These are phyloP conservation scores for Tragopan temminckii DNA, from an alignment of 2,797 vertebrate species.

Conservation along the genomic window DNA sequence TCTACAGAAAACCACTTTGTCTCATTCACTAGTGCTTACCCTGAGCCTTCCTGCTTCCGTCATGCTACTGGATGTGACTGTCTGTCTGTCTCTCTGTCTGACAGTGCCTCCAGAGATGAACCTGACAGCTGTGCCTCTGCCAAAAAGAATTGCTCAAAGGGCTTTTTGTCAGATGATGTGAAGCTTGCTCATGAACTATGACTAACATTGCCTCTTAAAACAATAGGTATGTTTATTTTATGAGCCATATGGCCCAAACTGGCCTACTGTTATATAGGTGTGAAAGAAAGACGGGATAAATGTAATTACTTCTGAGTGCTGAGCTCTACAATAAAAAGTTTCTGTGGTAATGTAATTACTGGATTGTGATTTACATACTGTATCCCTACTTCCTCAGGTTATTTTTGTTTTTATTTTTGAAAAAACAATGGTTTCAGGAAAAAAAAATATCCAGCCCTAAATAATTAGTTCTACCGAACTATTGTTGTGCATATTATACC, in stretches of 20 bases:
- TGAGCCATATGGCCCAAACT: conserved; percentile 40
- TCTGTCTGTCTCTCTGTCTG: neutral
- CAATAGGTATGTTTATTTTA: conserved; percentile 54
- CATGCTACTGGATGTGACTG: neutral
- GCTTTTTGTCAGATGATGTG: conserved; percentile 41
- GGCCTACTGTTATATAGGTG: neutral
- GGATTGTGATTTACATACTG: neutral
- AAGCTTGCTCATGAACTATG: conserved; percentile 37
- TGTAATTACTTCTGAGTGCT: conserved; percentile 47
- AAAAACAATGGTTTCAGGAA: neutral
- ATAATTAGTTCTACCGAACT: neutral
- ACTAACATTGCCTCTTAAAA: conserved; percentile 43
- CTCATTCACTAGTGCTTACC: neutral
- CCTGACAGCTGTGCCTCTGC: neutral
- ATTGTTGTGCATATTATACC: neutral
- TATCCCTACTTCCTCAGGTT: neutral
- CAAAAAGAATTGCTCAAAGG: conserved; percentile 1
- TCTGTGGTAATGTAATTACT: neutral
- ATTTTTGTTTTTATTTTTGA: neutral
- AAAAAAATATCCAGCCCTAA: neutral
- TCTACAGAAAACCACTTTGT: neutral
- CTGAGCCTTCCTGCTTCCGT: neutral
- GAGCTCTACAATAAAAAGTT: conserved; percentile 26
- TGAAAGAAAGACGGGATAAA: conserved; percentile 25
- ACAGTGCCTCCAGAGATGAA: neutral